A percentile compares a stretch with the other conserved stretches of the same genome.
Conservation (phyloP, 2,113 vertebrate species). For the Anoura caudifer region DNA sequence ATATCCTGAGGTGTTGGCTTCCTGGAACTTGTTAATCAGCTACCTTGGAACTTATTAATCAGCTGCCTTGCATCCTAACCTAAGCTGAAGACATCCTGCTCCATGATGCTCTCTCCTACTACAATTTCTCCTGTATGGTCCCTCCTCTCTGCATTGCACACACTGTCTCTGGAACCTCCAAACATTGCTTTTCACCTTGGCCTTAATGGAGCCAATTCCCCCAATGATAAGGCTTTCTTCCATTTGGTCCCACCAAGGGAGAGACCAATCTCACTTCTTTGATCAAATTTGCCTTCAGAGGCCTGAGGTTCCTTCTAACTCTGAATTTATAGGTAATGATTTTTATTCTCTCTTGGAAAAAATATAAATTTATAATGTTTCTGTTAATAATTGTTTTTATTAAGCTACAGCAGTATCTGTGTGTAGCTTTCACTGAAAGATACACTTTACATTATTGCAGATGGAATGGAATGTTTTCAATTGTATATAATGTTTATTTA, state of each 20-base stretch:
- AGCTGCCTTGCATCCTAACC: not conserved
- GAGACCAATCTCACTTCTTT: not conserved
- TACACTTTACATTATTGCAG: not conserved
- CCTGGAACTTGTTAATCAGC: not conserved
- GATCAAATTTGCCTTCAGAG: not conserved
- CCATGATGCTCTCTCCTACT: rapidly evolving
- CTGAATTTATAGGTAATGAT: not conserved
- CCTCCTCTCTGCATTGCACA: no score
- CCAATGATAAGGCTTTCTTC: not conserved
- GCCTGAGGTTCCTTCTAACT: not conserved
- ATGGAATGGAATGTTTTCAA: not conserved
- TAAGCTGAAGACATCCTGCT: not conserved
- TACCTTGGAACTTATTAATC: no score
- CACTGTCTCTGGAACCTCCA: not conserved
- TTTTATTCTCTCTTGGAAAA: not conserved
- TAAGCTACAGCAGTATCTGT: not conserved
- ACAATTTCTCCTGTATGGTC: rapidly evolving
- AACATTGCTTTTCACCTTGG: not conserved
- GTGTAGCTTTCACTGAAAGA: not conserved
- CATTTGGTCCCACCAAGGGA: not conserved
- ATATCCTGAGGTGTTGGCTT: not conserved
- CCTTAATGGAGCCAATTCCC: not conserved
- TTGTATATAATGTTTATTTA: not conserved
- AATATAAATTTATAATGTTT: not conserved
- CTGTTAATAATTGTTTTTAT: not conserved